phyloP scores from a whole-genome alignment of 1,140 invertebrate species.

The Solen grandis region DNA sequence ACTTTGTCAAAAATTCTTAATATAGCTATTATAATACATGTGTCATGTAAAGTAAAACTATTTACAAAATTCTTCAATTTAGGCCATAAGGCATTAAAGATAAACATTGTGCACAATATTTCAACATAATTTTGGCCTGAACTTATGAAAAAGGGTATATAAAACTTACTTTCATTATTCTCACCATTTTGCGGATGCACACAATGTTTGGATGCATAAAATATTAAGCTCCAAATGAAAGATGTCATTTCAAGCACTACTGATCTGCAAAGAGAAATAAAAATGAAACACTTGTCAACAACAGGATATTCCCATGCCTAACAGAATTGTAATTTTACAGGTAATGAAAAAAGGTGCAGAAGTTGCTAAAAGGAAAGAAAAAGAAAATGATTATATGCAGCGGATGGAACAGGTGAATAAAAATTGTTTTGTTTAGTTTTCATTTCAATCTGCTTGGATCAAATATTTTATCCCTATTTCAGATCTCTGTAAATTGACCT shows the following conservation, averaged over 20 bases:
- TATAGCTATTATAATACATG: too few species aligned
- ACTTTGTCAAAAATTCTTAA: background rate
- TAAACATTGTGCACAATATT: too few species aligned
- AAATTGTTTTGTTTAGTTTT: background rate
- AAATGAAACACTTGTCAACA: conserved; percentile 9
- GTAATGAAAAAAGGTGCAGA: conserved; percentile 89
- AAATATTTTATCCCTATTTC: background rate
- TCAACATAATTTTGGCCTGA: too few species aligned
- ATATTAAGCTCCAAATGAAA: background rate
- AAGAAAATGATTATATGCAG: conserved; percentile 90
- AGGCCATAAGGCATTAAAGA: too few species aligned
- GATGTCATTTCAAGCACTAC: conserved; percentile 46
- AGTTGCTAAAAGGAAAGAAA: conserved; percentile 88
- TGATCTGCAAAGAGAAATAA: background rate
- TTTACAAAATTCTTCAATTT: too few species aligned
- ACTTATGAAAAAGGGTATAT: background rate
- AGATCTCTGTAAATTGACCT: background rate
- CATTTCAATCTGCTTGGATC: background rate
- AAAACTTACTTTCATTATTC: background rate
- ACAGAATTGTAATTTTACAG: too few species aligned
- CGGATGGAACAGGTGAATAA: conserved; percentile 91
- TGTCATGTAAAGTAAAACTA: too few species aligned
- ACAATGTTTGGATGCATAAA: background rate
- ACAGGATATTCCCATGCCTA: too few species aligned
- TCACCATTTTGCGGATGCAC: background rate